These are phyloP conservation scores for Eupeodes corollae DNA, from an alignment of 1,140 invertebrate genomes.

Conservation along the genomic window DNA sequence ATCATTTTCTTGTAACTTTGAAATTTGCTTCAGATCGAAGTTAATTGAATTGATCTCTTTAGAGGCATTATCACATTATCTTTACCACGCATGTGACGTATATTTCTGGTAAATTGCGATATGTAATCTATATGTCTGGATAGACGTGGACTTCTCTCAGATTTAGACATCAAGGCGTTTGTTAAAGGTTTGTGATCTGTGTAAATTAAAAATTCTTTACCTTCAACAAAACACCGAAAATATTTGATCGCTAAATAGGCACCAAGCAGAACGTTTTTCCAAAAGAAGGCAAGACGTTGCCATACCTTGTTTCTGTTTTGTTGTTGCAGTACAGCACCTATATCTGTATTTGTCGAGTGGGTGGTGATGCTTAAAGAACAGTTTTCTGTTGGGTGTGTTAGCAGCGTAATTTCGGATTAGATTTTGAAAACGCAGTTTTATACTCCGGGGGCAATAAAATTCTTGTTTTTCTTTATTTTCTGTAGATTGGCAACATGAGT, in stretches of 20 bases:
- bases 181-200: conserved; percentile 37
- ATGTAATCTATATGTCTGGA: conserved; percentile 33
- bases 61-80: conserved; percentile 15
- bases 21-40: not conserved
- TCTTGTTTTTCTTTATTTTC: too few species aligned
- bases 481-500: too few species aligned
- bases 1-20: conserved; percentile 2
- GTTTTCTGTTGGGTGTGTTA: conserved; percentile 10
- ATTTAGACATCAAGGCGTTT: conserved; percentile 21
- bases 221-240: conserved; percentile 26
- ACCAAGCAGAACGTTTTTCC: conserved; percentile 18
- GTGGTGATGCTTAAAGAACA: conserved; percentile 7
- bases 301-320: not conserved
- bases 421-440: conserved; percentile 13
- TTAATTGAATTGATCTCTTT: conserved; percentile 5
- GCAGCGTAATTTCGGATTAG: conserved; percentile 8
- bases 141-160: conserved; percentile 20
- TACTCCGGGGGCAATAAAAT: too few species aligned
- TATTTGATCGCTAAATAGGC: conserved; percentile 18
- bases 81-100: conserved; percentile 28
- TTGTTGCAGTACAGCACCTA: conserved; percentile 21
- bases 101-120: conserved; percentile 29
- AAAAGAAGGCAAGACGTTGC: not conserved
- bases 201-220: conserved; percentile 23
- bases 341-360: conserved; percentile 18